phyloP scores from a whole-genome alignment of 1,140 invertebrate species.

The Platorchestia sp. region DNA sequence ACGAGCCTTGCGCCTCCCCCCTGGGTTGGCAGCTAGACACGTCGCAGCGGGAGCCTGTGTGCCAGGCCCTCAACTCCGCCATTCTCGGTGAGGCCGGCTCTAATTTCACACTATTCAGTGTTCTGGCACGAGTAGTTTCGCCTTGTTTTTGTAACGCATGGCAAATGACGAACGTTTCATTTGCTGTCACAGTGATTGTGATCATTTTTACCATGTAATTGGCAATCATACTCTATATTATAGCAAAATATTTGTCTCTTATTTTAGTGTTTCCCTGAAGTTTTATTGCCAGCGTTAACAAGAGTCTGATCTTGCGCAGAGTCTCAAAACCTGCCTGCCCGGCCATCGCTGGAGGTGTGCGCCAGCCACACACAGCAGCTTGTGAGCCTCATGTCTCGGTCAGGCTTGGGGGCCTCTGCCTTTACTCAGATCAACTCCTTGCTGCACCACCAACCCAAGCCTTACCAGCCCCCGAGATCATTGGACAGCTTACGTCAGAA shows the following conservation, averaged over 20 bases:
- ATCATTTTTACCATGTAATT: too few relatives aligned
- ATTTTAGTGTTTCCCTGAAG: too few relatives aligned
- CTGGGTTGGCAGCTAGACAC: conserved; percentile 95
- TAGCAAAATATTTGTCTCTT: too few relatives aligned
- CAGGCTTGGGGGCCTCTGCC: conserved; percentile 92
- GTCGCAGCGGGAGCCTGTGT: conserved; percentile 91
- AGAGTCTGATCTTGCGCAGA: background rate
- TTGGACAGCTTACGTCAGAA: too few relatives aligned
- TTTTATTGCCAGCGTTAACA: background rate
- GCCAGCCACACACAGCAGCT: conserved; percentile 90
- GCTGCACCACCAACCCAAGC: conserved; percentile 42
- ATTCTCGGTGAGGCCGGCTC: conserved; percentile 82
- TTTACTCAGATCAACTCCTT: conserved; percentile 79
- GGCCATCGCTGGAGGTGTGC: conserved; percentile 92
- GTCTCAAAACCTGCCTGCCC: conserved; percentile 76
- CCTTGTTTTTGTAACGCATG: too few relatives aligned
- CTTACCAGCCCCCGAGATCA: background rate
- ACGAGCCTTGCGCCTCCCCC: conserved; percentile 96
- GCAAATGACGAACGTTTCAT: background rate
- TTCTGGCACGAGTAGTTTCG: too few relatives aligned
- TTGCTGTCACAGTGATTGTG: background rate
- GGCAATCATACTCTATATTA: too few relatives aligned
- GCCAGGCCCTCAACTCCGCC: conserved; percentile 95
- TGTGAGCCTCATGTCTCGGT: conserved; percentile 88
- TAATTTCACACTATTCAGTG: background rate